Evolutionary conservation across 2,797 vertebrate genomes (phyloP).

Genomic region (Cetoscarus ocellatus): DNA sequence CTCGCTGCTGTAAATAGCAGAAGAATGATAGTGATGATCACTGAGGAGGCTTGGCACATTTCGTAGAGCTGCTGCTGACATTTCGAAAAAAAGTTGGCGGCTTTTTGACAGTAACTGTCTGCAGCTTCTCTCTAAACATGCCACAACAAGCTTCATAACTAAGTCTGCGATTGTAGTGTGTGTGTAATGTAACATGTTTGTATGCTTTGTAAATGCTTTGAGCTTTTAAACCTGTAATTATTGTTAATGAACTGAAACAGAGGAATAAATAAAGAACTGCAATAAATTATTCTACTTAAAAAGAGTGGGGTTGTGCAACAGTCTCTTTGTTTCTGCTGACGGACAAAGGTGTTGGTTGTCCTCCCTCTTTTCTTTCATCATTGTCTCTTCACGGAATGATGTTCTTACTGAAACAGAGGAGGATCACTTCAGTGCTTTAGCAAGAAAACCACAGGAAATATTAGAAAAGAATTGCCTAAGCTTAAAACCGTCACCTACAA

Average conservation of each 20-base stretch:
- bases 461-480: conserved; percentile 24
- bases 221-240: conserved; percentile 85
- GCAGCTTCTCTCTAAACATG: conserved; percentile 16
- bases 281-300: conserved; percentile 89
- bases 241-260: conserved; percentile 75
- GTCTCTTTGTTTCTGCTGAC: conserved; percentile 10
- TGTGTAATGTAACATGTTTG: conserved; percentile 64
- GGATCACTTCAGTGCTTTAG: conserved; percentile 32
- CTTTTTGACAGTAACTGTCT: not conserved
- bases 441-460: conserved; percentile 51
- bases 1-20: conserved; percentile 66
- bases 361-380: not conserved
- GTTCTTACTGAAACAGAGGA: conserved; percentile 10
- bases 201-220: conserved; percentile 81
- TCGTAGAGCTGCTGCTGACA: conserved; percentile 18
- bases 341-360: not conserved
- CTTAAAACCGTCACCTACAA: not conserved
- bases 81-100: not conserved
- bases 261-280: conserved; percentile 82
- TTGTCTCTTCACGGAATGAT: conserved; percentile 17
- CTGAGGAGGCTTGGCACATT: conserved; percentile 48
- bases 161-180: conserved; percentile 67
- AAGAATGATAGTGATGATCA: conserved; percentile 45
- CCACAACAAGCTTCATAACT: conserved; percentile 41
- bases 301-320: not conserved